Base-by-base conservation (phyloP, 2,888 invertebrate genomes). In the Ernsta delagoae region DNA sequence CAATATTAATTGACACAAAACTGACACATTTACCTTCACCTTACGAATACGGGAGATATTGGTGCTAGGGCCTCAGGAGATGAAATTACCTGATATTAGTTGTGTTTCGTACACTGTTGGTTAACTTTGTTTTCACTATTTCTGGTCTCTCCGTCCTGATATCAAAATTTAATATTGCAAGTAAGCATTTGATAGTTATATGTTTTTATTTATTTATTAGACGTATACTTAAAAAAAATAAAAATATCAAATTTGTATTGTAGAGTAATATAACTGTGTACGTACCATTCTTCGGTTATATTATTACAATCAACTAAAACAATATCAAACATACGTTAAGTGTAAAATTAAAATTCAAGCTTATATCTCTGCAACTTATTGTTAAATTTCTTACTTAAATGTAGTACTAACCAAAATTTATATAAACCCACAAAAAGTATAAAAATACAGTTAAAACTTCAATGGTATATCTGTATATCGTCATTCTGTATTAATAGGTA, bases 261-360 rank as follows among this genome's bases (percentile, higher is more conserved):
- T 24, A 24, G 24, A 24, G 24, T n/a, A n/a, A n/a, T n/a, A n/a
- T n/a, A n/a, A n/a, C n/a, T n/a, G 5, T 48, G 6, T 53, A 64
- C 59, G 41, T 43, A 59, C 59, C 59, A 59, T 41, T 12, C 41
- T 43, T 3, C 12, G 5, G 59, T 24, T 11, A 4, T 41, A 7
- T 41, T 63, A 54, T 16, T 8, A 36, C 54, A 53, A 36, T 41
- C 63, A 7, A 63, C 63, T 63, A 41, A 63, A 63, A 54, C 24
- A 54, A 48, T 12, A 48, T 6, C 5, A 45, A 45, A n/a, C 11
- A 11, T n/a, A n/a, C n/a, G n/a, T n/a, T n/a, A n/a, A n/a, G n/a
- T n/a, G n/a, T n/a, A n/a, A n/a, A n/a, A n/a, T n/a, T n/a, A n/a
- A n/a, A n/a, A n/a, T n/a, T n/a, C n/a, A n/a, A n/a, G n/a, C n/a